Percentiles rank a stretch among this genome's conserved stretches.
phyloP scores from a whole-genome alignment of 2,113 vertebrate species.

The Dasyprocta punctata region DNA sequence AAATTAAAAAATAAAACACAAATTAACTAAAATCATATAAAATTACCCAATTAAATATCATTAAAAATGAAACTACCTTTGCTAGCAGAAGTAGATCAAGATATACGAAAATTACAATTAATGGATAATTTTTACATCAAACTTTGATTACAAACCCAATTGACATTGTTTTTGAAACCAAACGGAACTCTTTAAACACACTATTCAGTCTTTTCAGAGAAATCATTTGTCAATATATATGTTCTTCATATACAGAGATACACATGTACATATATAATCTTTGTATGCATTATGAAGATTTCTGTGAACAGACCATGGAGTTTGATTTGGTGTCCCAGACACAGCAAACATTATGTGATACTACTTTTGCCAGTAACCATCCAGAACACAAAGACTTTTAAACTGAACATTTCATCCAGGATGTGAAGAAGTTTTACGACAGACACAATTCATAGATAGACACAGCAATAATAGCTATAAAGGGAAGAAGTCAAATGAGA shows the following conservation, averaged over 20 bases:
- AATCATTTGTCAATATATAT: neutral
- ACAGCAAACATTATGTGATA: neutral
- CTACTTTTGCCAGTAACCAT: neutral
- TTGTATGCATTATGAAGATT: neutral
- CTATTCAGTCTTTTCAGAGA: neutral
- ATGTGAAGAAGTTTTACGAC: neutral
- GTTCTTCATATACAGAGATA: neutral
- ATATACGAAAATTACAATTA: conserved; percentile 15
- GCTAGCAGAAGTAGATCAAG: neutral
- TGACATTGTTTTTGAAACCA: conserved; percentile 35
- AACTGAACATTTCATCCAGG: neutral
- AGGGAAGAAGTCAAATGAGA: neutral
- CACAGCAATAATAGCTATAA: neutral
- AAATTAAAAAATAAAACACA: neutral
- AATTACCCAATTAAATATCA: neutral
- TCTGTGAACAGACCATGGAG: neutral
- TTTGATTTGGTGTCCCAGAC: neutral
- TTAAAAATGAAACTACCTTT: neutral
- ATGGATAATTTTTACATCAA: neutral
- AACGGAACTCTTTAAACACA: neutral
- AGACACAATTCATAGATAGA: neutral
- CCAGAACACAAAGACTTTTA: neutral
- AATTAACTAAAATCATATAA: neutral
- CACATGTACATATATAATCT: neutral
- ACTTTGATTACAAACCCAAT: neutral